Evolutionary conservation across 2,113 vertebrate species (phyloP).

Genomic region (Desmodus rotundus): DNA sequence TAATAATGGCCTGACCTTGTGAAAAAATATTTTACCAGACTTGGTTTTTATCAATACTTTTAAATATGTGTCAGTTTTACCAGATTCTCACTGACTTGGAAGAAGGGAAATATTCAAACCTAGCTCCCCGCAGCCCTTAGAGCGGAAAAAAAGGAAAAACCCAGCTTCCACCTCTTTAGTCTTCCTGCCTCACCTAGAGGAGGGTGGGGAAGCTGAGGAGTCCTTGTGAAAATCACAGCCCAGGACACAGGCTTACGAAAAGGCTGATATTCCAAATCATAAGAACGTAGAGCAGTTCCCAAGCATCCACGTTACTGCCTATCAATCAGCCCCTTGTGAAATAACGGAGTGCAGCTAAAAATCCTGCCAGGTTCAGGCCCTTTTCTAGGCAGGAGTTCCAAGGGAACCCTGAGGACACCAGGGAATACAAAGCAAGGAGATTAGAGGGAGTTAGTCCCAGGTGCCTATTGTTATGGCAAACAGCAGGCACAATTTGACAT

Average conservation of each 20-base stretch:
- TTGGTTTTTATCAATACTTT: neutral
- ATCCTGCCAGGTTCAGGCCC: neutral
- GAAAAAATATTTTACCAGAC: neutral
- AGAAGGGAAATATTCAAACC: neutral
- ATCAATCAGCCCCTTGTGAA: neutral
- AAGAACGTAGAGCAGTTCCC: neutral
- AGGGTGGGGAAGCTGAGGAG: neutral
- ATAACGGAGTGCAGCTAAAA: neutral
- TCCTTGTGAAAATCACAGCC: neutral
- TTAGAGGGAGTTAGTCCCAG: neutral
- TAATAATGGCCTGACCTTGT: neutral
- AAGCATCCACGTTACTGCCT: neutral
- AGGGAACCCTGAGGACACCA: neutral
- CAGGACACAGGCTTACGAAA: neutral
- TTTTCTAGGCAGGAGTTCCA: neutral
- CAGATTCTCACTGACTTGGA: neutral
- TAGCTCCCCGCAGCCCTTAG: neutral
- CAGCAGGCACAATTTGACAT: neutral
- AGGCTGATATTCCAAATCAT: too few species aligned
- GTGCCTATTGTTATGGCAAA: neutral
- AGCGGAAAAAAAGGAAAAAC: neutral
- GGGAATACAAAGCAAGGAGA: neutral
- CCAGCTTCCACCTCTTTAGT: too few species aligned
- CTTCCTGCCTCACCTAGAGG: neutral
- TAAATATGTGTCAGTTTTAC: neutral